These are phyloP conservation scores for Trichoplusia ni DNA, from an alignment of 1,140 invertebrate genomes.

Conservation along the genomic window DNA sequence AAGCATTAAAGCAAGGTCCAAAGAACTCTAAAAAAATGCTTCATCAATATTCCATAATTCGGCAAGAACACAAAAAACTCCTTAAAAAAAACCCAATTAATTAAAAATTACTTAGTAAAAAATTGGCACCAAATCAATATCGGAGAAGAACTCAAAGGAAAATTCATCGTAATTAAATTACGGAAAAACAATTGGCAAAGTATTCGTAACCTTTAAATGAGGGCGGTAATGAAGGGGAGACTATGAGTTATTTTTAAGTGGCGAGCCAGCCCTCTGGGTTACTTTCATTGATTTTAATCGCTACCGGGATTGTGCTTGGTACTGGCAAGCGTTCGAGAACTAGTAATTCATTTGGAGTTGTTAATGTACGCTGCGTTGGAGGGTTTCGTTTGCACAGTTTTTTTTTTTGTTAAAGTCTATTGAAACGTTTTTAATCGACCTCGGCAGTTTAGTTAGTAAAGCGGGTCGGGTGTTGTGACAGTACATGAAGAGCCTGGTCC, in stretches of 20 bases:
- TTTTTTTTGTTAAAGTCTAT: too few species aligned
- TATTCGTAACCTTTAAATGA: constrained; percentile 51
- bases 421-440: too few species aligned
- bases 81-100: constrained; percentile 11
- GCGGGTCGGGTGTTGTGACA: too few species aligned
- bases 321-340: background rate
- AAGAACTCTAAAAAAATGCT: too few species aligned
- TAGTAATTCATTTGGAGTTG: background rate
- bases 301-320: background rate
- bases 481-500: too few species aligned
- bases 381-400: too few species aligned
- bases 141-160: background rate
- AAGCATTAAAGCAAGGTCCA: too few species aligned
- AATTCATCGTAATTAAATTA: constrained; percentile 36
- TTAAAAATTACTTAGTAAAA: constrained; percentile 10
- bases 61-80: too few species aligned
- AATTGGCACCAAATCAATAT: constrained; percentile 3
- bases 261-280: constrained; percentile 38
- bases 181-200: constrained; percentile 26
- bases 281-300: constrained; percentile 52
- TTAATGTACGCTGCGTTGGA: too few species aligned
- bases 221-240: constrained; percentile 48
- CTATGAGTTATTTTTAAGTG: constrained; percentile 62
- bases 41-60: too few species aligned
- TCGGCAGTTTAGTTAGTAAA: too few species aligned